These are phyloP conservation scores for Parambassis ranga DNA, from an alignment of 2,797 vertebrate genomes.

Conservation along the genomic window DNA sequence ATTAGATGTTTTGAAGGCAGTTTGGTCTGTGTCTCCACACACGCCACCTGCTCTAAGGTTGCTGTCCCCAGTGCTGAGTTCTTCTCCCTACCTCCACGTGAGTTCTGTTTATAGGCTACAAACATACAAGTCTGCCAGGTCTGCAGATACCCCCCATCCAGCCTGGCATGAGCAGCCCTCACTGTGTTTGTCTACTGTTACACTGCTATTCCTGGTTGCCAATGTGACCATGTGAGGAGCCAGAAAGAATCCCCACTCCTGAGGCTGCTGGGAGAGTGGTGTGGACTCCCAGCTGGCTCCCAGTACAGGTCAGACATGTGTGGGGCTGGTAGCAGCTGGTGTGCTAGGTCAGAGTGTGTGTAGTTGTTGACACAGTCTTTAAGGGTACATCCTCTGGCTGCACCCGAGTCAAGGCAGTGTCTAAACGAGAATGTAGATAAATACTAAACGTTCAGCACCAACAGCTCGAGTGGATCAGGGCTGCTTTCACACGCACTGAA, in stretches of 20 bases:
- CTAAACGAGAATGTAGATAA: background rate
- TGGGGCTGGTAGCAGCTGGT: conserved; percentile 45
- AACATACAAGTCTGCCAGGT: conserved; percentile 51
- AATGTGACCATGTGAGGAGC: conserved; percentile 62
- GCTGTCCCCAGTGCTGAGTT: conserved; percentile 1
- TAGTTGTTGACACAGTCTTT: conserved; percentile 28
- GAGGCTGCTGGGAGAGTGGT: conserved; percentile 23
- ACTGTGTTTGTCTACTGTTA: conserved; percentile 73
- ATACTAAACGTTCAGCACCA: background rate
- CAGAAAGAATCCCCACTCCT: conserved; percentile 9
- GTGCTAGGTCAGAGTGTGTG: conserved; percentile 2
- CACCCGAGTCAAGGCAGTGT: conserved; percentile 26
- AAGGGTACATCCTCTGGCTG: conserved; percentile 27
- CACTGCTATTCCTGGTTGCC: conserved; percentile 79
- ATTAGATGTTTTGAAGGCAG: background rate
- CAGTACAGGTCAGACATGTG: conserved; percentile 23
- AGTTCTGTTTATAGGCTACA: conserved; percentile 69
- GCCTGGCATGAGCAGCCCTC: conserved; percentile 54
- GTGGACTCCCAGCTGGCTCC: conserved; percentile 10
- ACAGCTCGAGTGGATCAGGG: background rate
- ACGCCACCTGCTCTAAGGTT: conserved; percentile 25
- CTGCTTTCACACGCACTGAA: background rate
- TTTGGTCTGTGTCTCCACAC: background rate
- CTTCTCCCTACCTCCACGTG: conserved; percentile 35
- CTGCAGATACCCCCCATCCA: conserved; percentile 28